Percentiles rank a stretch among this genome's conserved stretches.
Evolutionary conservation across 2,888 invertebrate species (phyloP).

Genomic region (Lasioglossum malachurum): DNA sequence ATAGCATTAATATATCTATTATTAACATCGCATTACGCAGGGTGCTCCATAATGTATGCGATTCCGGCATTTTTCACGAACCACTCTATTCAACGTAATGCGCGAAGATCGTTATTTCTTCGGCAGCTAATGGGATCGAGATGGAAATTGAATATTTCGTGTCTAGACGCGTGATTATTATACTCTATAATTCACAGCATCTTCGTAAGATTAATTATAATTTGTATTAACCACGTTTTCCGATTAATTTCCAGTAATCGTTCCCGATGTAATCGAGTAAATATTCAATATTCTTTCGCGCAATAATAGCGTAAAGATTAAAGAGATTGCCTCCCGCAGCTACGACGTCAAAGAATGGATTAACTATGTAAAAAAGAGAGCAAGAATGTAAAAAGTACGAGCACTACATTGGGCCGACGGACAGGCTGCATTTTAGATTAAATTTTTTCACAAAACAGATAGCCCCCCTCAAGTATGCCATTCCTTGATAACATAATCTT

Average conservation of each 20-base stretch:
- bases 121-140: background rate
- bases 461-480: background rate
- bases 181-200: background rate
- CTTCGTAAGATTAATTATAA: background rate
- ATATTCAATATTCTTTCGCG: background rate
- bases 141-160: background rate
- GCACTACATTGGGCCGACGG: background rate
- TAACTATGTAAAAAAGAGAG: constrained; percentile 1
- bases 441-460: background rate
- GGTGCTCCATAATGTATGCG: background rate
- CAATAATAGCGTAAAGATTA: background rate
- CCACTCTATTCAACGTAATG: background rate
- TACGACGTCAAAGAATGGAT: constrained; percentile 4
- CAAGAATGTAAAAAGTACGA: background rate
- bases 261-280: background rate
- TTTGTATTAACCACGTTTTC: background rate
- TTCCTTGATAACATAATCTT: background rate
- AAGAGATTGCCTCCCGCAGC: background rate
- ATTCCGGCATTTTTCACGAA: background rate
- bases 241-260: background rate
- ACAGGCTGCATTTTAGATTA: constrained; percentile 1
- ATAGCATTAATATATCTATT: too few relatives aligned
- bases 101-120: background rate
- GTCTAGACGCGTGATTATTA: background rate
- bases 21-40: background rate